phyloP scores from a whole-genome alignment of 2,113 vertebrate genomes.

The Cyprinodon variegatus region DNA sequence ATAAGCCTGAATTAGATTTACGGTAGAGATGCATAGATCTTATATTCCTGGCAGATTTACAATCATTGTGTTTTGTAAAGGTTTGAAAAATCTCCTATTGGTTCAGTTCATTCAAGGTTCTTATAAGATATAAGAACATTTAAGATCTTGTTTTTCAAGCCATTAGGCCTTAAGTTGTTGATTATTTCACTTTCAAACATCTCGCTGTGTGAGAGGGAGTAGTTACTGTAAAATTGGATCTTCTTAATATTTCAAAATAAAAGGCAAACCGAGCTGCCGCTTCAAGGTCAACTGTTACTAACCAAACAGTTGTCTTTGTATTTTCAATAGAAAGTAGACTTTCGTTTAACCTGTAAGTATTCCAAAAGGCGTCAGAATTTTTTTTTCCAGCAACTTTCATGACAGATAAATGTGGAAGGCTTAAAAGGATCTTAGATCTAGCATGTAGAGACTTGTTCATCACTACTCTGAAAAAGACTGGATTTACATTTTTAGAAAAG shows the following conservation, averaged over 20 bases:
- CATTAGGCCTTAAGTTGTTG: too few species aligned
- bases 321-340: background rate
- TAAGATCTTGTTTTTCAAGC: background rate
- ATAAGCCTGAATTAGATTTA: background rate
- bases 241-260: background rate
- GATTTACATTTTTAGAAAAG: background rate
- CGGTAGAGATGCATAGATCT: background rate
- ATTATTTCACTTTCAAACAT: background rate
- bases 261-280: background rate
- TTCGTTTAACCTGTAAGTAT: background rate
- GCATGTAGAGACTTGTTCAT: background rate
- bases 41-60: background rate
- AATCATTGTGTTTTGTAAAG: background rate
- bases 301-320: background rate
- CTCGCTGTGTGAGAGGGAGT: background rate
- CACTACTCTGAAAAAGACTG: background rate
- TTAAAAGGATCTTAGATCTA: background rate
- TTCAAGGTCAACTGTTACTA: background rate
- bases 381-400: too few species aligned
- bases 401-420: background rate
- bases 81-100: background rate
- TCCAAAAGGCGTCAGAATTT: too few species aligned
- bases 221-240: background rate
- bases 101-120: background rate
- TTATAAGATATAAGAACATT: background rate